Evolutionary conservation across 2,888 invertebrate species (phyloP), one percentile per base, ranked within the genome.

Genomic region (Teleogryllus oceanicus): DNA sequence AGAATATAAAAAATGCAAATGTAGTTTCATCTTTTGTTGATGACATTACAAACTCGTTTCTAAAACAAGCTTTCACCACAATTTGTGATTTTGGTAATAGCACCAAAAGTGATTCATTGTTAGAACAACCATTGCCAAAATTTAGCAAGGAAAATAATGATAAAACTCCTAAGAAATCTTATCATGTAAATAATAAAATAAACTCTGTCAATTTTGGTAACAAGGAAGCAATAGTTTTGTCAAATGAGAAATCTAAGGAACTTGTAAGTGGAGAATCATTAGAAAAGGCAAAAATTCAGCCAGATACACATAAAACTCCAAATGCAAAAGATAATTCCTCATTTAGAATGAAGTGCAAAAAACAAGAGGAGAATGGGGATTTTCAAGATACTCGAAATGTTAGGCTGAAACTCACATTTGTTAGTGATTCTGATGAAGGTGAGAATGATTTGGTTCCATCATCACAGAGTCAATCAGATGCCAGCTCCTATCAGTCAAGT

Each of bases 21-120:
- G 13, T 21, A 50, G 51, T n/a, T 50, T n/a, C 18, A 11, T 50
- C 49, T 20, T 24, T 12, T 16, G 21, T 50, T 5, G 78, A 74
- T 18, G 21, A 3, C 10, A 75, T 83, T 24, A 83, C 81, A 37
- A 83, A 83, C 37, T 83, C 83, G n/a, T 83, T 84, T 77, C 79
- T 83, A 21, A 81, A 83, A 20, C 49, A 78, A 79, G 83, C 83
- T 49, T 83, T 83, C 80, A 79, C 83, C n/a, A 83, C 80, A 5
- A 77, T 79, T 50, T 77, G 77, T 78, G 62, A 77, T 51, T 37
- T 50, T 50, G 49, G 62, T 20, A 50, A 62, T 62, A 1, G 16
- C 13, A 13, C 13, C 62, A 62, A 62, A n/a, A 62, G 62, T 62
- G 62, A 18, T 13, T 62, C 62, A 5, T 37, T 37, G 37, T 5